Base-by-base conservation (phyloP, 1,140 invertebrate species). In the Zaprionus ghesquierei region DNA sequence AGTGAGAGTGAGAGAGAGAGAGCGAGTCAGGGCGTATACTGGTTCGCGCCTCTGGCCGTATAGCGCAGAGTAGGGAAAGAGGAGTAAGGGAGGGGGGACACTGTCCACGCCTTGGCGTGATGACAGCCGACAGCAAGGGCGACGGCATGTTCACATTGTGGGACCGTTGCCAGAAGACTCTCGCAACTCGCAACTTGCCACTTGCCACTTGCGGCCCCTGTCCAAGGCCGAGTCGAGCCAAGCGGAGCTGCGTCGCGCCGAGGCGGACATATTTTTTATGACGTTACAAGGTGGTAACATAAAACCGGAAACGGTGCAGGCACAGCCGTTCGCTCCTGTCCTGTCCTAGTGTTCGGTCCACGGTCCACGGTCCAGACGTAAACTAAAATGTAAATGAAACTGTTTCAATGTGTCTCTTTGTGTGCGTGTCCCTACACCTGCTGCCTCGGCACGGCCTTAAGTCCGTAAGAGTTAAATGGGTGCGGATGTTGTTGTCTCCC, bases 371-470 rank as follows among this genome's bases (percentile, higher is more conserved):
- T 31, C 44, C 44, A 71, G 71, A 79, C 79, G 63, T 71, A 50
- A 82, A 78, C 81, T 75, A 56, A 86, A 86, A 86, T 86, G 81
- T 79, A 86, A 86, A 86, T 86, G 64, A 86, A 86, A 86, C 76
- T 78, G 75, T 86, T 70, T 49, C 69, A 72, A 72, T 68, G 69
- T 66, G 56, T 66, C 41, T 66, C 31, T 50, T 27, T 59, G 38
- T 70, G 41, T 63, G 18, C 29, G 50, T 70, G 55, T 74, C 33
- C 38, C 54, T 22, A 50, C 10, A 27, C n/a, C 29, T 9, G 3
- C 29, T 33, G 41, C 1, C 35, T 38, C 15, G 27, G 41, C 25
- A 22, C 23, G 31, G 69, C 44, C 56, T 15, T 56, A 73, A 69
- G 65, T 59, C 64, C 58, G 65, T 69, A 60, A 70, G 78, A 70